Evolutionary conservation across 2,888 invertebrate genomes (phyloP), one percentile per base, ranked within the genome.

Genomic region (Augochlorella aurata): DNA sequence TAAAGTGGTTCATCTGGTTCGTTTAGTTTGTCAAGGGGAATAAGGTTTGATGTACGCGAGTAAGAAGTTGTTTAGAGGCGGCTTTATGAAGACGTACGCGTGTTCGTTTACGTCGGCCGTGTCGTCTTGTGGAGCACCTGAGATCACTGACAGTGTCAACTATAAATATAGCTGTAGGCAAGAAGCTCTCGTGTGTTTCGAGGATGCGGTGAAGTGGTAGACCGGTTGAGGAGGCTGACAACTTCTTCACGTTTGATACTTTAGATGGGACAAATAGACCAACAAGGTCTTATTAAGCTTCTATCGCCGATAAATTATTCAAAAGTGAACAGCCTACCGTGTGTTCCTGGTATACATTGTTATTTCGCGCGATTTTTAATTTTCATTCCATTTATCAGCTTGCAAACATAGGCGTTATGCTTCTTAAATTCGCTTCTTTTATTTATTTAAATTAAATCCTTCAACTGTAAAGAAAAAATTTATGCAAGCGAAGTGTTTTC

Each of bases 141-240:
- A 75, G 81, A 77, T 81, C 83, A 49, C 70, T 50, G 44, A 68
- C 61, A 47, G 67, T 68, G 79, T 81, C 79, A 69, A 80, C 71
- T 76, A 72, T 84, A 74, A 87, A 77, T 50, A 81, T 70, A 82
- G 77, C 85, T 81, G 24, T 38, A 47, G 79, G 87, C 81, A 24
- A 66, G 74, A 77, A 65, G 58, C 24, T 76, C 71, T 78, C 24
- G 50, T 77, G 77, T 81, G 86, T 87, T 83, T 85, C 81, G 86
- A 76, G 54, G 81, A 74, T 74, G 74, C 69, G 50, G 47, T 70
- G 77, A 81, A 78, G 70, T 67, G 74, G 71, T 61, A 78, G 65
- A 78, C 73, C 71, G 80, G 78, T 74, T 74, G 81, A 84, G 77
- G 80, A 81, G 69, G 50, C 70, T 80, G 78, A 87, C 84, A 81